Evolutionary conservation across 2,888 invertebrate species (phyloP), one percentile per base, ranked within the genome.

Genomic region (Ametastegia equiseti): DNA sequence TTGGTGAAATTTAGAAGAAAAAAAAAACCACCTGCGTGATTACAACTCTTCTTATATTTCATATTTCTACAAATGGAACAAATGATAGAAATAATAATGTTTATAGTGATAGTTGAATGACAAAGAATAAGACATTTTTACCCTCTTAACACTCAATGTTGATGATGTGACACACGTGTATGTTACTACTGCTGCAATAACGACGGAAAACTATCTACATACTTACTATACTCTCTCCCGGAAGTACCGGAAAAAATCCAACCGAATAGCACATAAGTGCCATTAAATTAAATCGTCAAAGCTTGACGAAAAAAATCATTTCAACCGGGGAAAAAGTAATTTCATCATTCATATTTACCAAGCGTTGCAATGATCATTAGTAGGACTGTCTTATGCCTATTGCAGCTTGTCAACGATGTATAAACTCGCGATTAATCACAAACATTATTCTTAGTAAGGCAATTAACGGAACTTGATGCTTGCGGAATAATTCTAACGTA

Each of bases 221-320:
- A 30, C 71, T 30, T n/a, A n/a, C n/a, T n/a, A n/a, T n/a, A 30
- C 71, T 71, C 71, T 71, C 71, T 71, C 71, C 71, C 47, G 71
- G 71, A 71, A 71, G 71, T 71, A 54, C 19, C 47, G 4, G 36
- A 36, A 30, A 60, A 30, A 60, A 60, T 30, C 23, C 30, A 54
- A 30, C 60, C 30, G 60, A 60, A 54, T 23, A 19, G 9, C n/a
- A n/a, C n/a, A n/a, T 54, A 54, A 23, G 9, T 54, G 23, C 19
- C 54, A 54, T 54, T 54, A 54, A 23, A 54, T 54, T 54, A 11
- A 54, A 54, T 54, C 54, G 19, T 23, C 54, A 23, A 54, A 23
- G 54, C 19, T 54, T 23, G 2, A 23, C 9, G 23, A 54, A 54
- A 23, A 54, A 19, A 54, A 54, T 54, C 19, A 23, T 54, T 23